Conservation (phyloP, 1,140 invertebrate genomes). For the Formica exsecta region DNA sequence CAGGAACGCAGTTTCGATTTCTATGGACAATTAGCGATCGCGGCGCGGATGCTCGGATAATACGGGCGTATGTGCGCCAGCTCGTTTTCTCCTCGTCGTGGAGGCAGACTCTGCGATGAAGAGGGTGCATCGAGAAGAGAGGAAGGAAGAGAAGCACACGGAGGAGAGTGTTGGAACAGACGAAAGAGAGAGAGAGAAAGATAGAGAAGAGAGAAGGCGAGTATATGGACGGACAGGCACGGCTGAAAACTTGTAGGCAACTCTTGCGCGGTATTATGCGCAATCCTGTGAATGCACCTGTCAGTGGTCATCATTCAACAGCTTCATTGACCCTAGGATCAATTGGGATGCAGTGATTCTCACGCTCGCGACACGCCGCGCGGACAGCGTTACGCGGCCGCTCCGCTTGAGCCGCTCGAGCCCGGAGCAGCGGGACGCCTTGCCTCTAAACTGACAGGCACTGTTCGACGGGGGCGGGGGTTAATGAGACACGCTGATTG, state of each 20-base stretch:
- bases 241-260: conserved; percentile 73
- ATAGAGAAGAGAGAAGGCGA: not conserved
- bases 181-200: no score
- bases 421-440: conserved; percentile 36
- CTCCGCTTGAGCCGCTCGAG: not conserved
- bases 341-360: conserved; percentile 82
- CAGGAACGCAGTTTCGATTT: conserved; percentile 70
- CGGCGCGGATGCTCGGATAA: conserved; percentile 59
- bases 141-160: not conserved
- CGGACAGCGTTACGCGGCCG: conserved; percentile 31
- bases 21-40: conserved; percentile 74
- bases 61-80: conserved; percentile 58
- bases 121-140: conserved; percentile 17
- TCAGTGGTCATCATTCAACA: conserved; percentile 82
- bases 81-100: conserved; percentile 56
- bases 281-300: conserved; percentile 80
- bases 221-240: conserved; percentile 37
- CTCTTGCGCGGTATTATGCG: conserved; percentile 69
- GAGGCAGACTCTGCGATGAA: conserved; percentile 26
- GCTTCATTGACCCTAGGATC: conserved; percentile 82
- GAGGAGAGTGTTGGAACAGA: not conserved
- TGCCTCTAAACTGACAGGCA: conserved; percentile 68
- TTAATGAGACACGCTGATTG: conserved; percentile 81
- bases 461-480: conserved; percentile 78
- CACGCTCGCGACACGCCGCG: conserved; percentile 70